Evolutionary conservation across 2,797 vertebrate species (phyloP).

Genomic region (Enoplosus armatus): DNA sequence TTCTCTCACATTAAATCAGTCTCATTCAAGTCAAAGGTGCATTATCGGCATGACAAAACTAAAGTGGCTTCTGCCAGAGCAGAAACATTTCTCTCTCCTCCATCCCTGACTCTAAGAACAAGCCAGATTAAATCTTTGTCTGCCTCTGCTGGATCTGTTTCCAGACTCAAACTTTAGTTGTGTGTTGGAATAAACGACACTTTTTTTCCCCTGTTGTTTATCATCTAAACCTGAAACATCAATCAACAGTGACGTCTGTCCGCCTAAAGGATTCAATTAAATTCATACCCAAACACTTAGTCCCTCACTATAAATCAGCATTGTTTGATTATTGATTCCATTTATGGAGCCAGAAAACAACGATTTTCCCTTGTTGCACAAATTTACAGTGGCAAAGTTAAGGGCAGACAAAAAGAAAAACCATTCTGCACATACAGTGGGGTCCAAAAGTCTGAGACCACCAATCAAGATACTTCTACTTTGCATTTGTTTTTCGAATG

Average conservation of each 20-base stretch:
- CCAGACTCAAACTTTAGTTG: background rate
- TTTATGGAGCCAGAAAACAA: slow-evolving; percentile 22
- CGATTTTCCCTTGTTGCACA: background rate
- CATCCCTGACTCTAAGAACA: slow-evolving; percentile 8
- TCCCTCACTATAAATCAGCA: slow-evolving; percentile 32
- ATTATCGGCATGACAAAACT: slow-evolving; percentile 21
- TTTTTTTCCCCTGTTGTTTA: slow-evolving; percentile 18
- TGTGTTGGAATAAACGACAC: background rate
- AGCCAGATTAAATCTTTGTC: slow-evolving; percentile 17
- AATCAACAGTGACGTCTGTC: slow-evolving; percentile 20
- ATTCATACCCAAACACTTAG: slow-evolving; percentile 6
- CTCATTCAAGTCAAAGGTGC: slow-evolving; percentile 24
- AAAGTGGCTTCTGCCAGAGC: background rate
- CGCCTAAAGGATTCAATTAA: slow-evolving; percentile 8
- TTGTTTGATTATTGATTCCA: slow-evolving; percentile 24
- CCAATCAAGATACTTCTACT: too few relatives aligned
- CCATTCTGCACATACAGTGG: background rate
- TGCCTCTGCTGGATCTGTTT: slow-evolving; percentile 8
- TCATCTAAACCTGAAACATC: slow-evolving; percentile 23
- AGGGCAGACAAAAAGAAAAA: background rate
- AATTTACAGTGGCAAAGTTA: background rate
- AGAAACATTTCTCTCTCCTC: slow-evolving; percentile 14
- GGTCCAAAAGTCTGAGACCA: too few relatives aligned
- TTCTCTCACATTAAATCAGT: slow-evolving; percentile 26
- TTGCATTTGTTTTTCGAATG: too few relatives aligned